Evolutionary conservation across 2,888 invertebrate genomes (phyloP), one percentile per base, ranked within the genome.

Genomic region (Tipula confusa): DNA sequence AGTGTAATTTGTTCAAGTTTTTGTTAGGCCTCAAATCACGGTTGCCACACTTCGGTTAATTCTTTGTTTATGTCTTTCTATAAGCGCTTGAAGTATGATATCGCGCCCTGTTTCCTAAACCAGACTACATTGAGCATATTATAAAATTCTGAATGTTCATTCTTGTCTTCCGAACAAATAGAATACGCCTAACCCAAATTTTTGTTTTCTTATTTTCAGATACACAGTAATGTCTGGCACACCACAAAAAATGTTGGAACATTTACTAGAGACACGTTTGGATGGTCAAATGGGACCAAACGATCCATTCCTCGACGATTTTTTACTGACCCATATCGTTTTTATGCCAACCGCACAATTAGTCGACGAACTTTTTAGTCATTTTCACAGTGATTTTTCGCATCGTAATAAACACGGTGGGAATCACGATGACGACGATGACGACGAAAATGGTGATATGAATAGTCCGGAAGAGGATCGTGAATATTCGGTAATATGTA

Each of bases 151-250:
- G n/a, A n/a, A n/a, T n/a, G n/a, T n/a, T n/a, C n/a, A n/a, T n/a
- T n/a, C n/a, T n/a, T n/a, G n/a, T n/a, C n/a, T n/a, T n/a, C n/a
- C n/a, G n/a, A n/a, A n/a, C n/a, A n/a, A n/a, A n/a, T n/a, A n/a
- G n/a, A n/a, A n/a, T n/a, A n/a, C n/a, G n/a, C n/a, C n/a, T n/a
- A n/a, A n/a, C n/a, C n/a, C n/a, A n/a, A n/a, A n/a, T n/a, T n/a
- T n/a, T n/a, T n/a, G n/a, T n/a, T n/a, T n/a, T n/a, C n/a, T 29
- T 80, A 13, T 29, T 29, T 29, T 31, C 87, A 94, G 94, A 89
- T 96, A 96, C 88, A 95, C 95, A 86, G 95, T 96, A 86, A 95
- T 96, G 94, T 95, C 96, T 85, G 96, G 96, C 83, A 95, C 95
- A 84, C 94, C 96, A 79, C 94, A 94, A 88, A 96, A 96, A 89